phyloP scores from a whole-genome alignment of 2,797 vertebrate species.

The Cossypha polioptera region DNA sequence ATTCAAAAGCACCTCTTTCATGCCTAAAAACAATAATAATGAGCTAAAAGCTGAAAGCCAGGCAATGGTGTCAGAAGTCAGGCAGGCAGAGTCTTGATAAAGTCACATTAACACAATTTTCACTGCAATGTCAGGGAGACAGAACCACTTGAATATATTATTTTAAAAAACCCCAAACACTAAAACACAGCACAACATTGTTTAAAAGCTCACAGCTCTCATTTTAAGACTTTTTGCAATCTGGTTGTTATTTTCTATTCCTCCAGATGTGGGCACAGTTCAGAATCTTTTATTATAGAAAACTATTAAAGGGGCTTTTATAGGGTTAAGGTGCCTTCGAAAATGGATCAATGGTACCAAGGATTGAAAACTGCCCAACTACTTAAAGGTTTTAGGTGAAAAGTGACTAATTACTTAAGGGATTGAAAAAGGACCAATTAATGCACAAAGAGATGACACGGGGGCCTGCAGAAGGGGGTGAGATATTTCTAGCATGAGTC shows the following conservation, averaged over 20 bases:
- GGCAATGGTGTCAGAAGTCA: background rate
- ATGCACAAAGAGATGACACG: no score
- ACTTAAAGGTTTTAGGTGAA: no score
- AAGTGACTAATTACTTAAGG: no score
- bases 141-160: background rate
- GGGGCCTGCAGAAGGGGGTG: no score
- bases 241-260: background rate
- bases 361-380: no score
- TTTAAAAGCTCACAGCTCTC: background rate
- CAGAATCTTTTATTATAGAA: background rate
- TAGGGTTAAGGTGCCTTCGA: no score
- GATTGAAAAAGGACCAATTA: no score
- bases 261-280: background rate
- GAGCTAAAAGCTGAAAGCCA: background rate
- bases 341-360: no score
- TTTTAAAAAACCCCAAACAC: background rate
- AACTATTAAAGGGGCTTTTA: no score
- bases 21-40: background rate
- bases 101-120: background rate
- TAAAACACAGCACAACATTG: background rate
- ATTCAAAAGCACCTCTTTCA: background rate
- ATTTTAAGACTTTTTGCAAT: background rate
- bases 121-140: background rate
- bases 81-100: background rate
- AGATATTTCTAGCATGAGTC: no score